Base-by-base conservation (phyloP, 2,113 vertebrate genomes). In the Arothron firmamentum region DNA sequence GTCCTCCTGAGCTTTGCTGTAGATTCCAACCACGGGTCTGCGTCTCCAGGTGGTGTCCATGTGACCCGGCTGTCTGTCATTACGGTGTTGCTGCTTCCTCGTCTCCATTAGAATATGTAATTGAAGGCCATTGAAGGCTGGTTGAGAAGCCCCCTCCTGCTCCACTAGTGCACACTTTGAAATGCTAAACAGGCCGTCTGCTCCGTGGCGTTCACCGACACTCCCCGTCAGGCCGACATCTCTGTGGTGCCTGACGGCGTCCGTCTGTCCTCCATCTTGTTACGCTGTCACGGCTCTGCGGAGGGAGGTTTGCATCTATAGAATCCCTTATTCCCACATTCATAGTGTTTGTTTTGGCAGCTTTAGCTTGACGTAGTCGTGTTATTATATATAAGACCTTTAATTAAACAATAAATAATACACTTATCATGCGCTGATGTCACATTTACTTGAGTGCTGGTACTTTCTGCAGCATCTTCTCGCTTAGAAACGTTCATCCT, bases 181-280 rank as follows among this genome's bases (percentile, higher is more conserved):
- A 86, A 85, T 89, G 86, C 79, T 87, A 88, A 89, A 77, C 9
- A 72, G 78, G 57, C 54, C 59, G 66, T 65, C 47, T 38, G 21
- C 52, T 3, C 52, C 60, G 21, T 21, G 23, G 50, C 53, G 54
- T 67, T 81, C 63, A 75, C 64, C 65, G 71, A 74, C 34, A 66
- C 59, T 59, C 73, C 74, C 65, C 67, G 56, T 71, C 52, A 48
- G 74, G 49, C 62, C 72, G 62, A 23, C 28, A 41, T 59, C 62
- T 50, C 60, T 77, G 72, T 79, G 56, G 66, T 75, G 67, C 78
- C 49, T 59, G 65, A 62, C 52, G 56, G 50, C 0, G 16, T 45
- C 52, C 10, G 48, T 60, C 68, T 78, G 55, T 34, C 48, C 65
- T 72, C 62, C 34, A 38, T 38, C 34, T 38, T 3, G 3, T 38